Conservation (phyloP, 2,113 vertebrate genomes). For the Phocoena sinus region DNA sequence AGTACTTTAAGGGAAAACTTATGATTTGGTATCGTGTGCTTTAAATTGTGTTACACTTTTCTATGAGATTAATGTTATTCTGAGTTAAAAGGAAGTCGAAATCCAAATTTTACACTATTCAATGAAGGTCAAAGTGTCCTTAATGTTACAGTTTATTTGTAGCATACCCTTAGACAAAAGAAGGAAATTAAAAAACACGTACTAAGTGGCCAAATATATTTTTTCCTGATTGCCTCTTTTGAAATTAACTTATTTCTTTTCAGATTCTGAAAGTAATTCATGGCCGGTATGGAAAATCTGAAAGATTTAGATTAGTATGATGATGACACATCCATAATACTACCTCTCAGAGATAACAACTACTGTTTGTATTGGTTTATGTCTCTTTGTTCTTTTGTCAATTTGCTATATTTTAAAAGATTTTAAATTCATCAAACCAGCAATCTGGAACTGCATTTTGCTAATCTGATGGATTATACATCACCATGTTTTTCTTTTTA, state of each 20-base stretch:
- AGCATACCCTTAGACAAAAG: not conserved
- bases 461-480: constrained; percentile 11
- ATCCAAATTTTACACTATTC: not conserved
- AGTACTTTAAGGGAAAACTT: constrained; percentile 20
- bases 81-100: not conserved
- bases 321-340: not conserved
- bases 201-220: constrained; percentile 10
- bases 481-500: not conserved
- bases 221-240: not conserved
- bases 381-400: not conserved
- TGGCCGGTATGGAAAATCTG: not conserved
- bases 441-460: not conserved
- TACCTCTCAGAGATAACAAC: not conserved
- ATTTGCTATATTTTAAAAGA: not conserved
- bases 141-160: not conserved
- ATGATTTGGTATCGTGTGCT: not conserved
- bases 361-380: not conserved
- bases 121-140: not conserved
- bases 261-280: not conserved
- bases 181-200: constrained; percentile 1
- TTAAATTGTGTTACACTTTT: not conserved
- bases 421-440: not conserved
- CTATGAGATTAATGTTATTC: not conserved
- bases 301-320: not conserved
- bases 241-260: constrained; percentile 17